Evolutionary conservation across 1,140 invertebrate species (phyloP), one percentile per base, ranked within the genome.

Genomic region (Euglossa dilemma): DNA sequence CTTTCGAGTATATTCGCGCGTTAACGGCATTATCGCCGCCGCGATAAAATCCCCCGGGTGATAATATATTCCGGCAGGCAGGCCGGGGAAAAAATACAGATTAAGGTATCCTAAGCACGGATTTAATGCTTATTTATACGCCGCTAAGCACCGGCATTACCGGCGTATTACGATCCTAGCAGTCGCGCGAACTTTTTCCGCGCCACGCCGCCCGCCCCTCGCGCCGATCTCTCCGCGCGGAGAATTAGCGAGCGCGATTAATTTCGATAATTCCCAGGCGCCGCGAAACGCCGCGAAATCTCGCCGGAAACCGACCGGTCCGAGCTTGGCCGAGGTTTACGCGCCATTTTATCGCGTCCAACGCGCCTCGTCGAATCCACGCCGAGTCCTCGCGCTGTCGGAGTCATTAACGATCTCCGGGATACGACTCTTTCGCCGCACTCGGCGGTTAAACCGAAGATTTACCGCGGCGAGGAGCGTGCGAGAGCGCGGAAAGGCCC

Each of bases 71-170:
- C 93, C 83, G 77, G 77, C 71, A 76, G 85, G 89, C 87, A 85
- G 90, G 80, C 80, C 20, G 54, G 80, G 84, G 87, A 89, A 94
- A 91, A 91, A 93, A 92, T 94, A 94, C 91, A 94, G 92, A 94
- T 94, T 94, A 94, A 94, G 92, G 83, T 91, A 76, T 91, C 89
- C 93, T 93, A 93, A 94, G 93, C 93, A 93, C 92, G 93, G 94
- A 94, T 94, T 94, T 94, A 94, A 93, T 91, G 93, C 92, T 94
- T 94, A 94, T 94, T 94, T 94, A 94, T 94, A 93, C 92, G 92
- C 90, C 88, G 92, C 93, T 94, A 94, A 94, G 93, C 93, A 92
- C 90, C 90, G 80, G 92, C 90, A 93, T 94, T 94, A 94, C 90
- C 85, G 89, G 84, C 91, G 93, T 91, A 93, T 94, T 94, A 94